Evolutionary conservation across 2,797 vertebrate genomes (phyloP).

Genomic region (Smutsia gigantea): DNA sequence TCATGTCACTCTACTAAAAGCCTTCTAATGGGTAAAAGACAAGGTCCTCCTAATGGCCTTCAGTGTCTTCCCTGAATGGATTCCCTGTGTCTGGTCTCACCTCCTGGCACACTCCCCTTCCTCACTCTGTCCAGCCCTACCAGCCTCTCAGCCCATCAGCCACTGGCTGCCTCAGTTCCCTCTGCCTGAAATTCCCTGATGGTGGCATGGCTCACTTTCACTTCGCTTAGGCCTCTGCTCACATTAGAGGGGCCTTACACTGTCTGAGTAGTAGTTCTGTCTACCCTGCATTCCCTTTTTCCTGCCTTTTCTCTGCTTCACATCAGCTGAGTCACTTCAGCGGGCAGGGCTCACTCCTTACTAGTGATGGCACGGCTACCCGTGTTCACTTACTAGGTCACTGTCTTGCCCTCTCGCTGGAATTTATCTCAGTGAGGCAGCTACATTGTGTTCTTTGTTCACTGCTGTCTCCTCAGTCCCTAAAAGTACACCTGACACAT

Average conservation of each 20-base stretch:
- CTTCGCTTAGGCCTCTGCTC: not conserved
- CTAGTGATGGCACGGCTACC: too few species aligned
- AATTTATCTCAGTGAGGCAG: not conserved
- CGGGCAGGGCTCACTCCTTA: too few species aligned
- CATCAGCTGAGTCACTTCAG: too few species aligned
- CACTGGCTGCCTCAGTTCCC: not conserved
- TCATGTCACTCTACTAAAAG: not conserved
- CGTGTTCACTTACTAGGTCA: not conserved
- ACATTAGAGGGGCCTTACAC: not conserved
- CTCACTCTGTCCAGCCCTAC: not conserved
- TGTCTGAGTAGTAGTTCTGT: not conserved
- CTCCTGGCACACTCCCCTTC: not conserved
- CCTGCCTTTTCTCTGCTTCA: too few species aligned
- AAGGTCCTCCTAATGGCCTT: not conserved
- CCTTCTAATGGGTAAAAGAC: not conserved
- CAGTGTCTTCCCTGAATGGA: not conserved
- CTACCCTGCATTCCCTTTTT: not conserved
- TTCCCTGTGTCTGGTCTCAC: too few species aligned
- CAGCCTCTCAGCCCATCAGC: accelerated
- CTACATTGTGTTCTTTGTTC: not conserved
- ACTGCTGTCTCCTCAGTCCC: not conserved
- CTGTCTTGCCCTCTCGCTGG: not conserved
- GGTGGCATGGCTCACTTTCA: not conserved
- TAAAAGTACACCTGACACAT: not conserved
- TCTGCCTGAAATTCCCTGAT: not conserved